These are phyloP conservation scores for Danaus plexippus DNA, from an alignment of 1,140 invertebrate genomes.

Conservation along the genomic window DNA sequence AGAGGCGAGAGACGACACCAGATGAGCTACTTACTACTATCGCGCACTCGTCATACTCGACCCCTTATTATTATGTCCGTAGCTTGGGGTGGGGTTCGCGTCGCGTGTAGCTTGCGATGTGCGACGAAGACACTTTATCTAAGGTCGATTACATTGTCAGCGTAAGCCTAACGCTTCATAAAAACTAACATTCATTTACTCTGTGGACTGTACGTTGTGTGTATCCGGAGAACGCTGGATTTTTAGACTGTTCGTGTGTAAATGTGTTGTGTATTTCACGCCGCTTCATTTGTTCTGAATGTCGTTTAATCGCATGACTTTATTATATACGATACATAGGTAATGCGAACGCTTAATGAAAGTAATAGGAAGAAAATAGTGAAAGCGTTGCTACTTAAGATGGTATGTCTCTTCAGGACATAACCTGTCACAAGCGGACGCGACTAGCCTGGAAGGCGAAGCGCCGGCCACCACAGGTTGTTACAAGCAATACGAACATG, in stretches of 20 bases:
- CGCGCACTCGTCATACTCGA: constrained; percentile 61
- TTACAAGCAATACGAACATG: constrained; percentile 89
- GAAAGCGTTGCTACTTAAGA: constrained; percentile 58
- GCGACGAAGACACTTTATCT: constrained; percentile 67
- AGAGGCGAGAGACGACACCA: constrained; percentile 75
- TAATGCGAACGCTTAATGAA: constrained; percentile 33
- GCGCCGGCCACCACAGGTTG: constrained; percentile 83
- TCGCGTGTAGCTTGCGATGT: constrained; percentile 69
- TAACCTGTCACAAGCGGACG: constrained; percentile 91
- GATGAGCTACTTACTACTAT: constrained; percentile 68
- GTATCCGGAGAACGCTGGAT: constrained; percentile 68
- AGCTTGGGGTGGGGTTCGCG: constrained; percentile 57
- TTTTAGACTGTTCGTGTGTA: constrained; percentile 61
- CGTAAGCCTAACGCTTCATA: constrained; percentile 69
- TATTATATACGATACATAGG: constrained; percentile 23
- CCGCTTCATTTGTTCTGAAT: constrained; percentile 53
- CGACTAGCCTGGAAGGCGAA: constrained; percentile 88
- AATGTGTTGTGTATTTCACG: constrained; percentile 66
- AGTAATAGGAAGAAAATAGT: constrained; percentile 26
- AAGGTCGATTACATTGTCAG: constrained; percentile 68
- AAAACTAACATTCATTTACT: constrained; percentile 56
- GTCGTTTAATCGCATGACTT: constrained; percentile 32
- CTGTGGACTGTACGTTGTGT: constrained; percentile 62
- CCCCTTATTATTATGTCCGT: constrained; percentile 56
- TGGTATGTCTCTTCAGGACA: constrained; percentile 81